Conservation (phyloP, 2,113 vertebrate species). For the Cariama cristata region DNA sequence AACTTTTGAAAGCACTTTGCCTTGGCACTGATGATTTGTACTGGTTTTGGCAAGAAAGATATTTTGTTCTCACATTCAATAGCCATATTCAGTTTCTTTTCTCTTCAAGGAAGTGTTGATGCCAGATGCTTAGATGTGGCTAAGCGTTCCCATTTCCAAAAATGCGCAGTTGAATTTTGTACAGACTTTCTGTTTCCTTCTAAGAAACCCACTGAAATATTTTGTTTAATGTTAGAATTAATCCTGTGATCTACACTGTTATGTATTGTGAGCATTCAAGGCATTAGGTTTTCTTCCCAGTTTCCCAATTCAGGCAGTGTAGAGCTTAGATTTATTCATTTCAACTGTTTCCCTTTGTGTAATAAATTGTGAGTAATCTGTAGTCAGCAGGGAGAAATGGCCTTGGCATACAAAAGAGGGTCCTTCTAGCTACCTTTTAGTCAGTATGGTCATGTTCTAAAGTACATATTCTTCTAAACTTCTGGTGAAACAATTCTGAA, state of each 20-base stretch:
- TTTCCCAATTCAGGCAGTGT: not conserved
- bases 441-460: not conserved
- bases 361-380: not conserved
- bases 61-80: not conserved
- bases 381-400: not conserved
- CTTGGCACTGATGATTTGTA: not conserved
- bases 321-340: not conserved
- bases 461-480: not conserved
- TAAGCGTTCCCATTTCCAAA: not conserved
- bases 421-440: not conserved
- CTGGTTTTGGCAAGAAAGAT: not conserved
- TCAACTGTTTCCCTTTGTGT: not conserved
- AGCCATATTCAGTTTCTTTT: not conserved
- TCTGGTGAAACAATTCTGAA: not conserved
- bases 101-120: not conserved
- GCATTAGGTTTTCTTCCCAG: not conserved
- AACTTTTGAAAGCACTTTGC: not conserved
- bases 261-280: not conserved
- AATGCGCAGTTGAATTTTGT: not conserved
- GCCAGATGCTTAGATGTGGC: not conserved
- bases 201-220: not conserved
- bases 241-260: not conserved
- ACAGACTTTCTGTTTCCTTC: not conserved
- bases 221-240: not conserved
- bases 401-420: not conserved